Base-by-base conservation (phyloP, 1,140 invertebrate genomes). In the Diploscapter pachys region DNA sequence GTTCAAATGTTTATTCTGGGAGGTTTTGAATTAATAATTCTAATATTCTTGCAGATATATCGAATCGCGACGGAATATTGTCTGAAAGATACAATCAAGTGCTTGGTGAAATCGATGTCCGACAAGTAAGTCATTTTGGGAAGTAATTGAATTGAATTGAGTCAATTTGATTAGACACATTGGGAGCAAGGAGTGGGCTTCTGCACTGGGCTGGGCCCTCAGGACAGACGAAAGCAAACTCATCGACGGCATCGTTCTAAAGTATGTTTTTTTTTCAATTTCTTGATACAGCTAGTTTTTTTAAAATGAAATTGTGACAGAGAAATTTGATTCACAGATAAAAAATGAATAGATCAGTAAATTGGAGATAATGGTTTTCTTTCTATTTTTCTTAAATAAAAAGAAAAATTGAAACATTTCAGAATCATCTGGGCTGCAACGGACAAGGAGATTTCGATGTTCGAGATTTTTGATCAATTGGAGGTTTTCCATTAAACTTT, bases 161-260 rank as follows among this genome's bases (percentile, higher is more conserved):
- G 63, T 31, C 8, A 9, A 9, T 65, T 31, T 65, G 31, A 31
- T 31, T 11, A 71, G 69, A 51, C 69, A 72, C 65, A 6, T 72
- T 4, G 11, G 59, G 57, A 50, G 31, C 9, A 5, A 13, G 53
- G 5, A 48, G 11, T 72, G 71, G 71, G 71, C 63, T 8, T 4
- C 71, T 5, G 71, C 71, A 9, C 49, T 72, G 11, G n/a, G 13
- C 4, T 72, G 71, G 71, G 71, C 71, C n/a, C 59, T 70, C 6
- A 53, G 71, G 11, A n/a, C 11, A 5, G n/a, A 51, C 8, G n/a
- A 64, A 4, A 62, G 71, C 51, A 67, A 71, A 51, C 51, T 50
- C 5, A n/a, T 50, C 48, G 71, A 62, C 9, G 11, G 31, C 50
- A 49, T 48, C n/a, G 71, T 64, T 8, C 63, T 52, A n/a, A 49